Base-by-base conservation (phyloP, 2,113 vertebrate genomes). In the Amazona vittata region DNA sequence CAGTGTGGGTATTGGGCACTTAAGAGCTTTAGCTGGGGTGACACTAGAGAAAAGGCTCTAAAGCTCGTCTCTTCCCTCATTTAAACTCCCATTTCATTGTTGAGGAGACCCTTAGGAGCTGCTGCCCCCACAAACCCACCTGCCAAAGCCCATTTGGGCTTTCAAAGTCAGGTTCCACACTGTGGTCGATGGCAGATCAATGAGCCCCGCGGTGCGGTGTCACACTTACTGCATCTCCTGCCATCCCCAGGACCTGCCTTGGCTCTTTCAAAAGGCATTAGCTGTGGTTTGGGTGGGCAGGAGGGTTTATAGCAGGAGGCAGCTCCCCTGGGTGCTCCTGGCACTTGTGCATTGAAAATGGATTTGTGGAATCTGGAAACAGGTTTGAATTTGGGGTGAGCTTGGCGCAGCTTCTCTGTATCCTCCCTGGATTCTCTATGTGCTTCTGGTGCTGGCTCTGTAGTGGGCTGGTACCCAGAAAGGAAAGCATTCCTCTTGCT, bases 371-470 rank as follows among this genome's bases (percentile, higher is more conserved):
- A 33, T 39, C 12, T 52, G 41, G 33, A 44, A 22, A 47, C 0
- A 2, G 0, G 10, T 63, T 79, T 20, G 3, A 37, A 6, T 0
- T 1, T 5, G 11, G 17, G 10, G 5, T 13, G 82, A 88, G 60
- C 11, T 33, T 24, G 17, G 55, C 6, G 19, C 0, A 15, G 39
- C 26, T 67, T 67, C 4, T 3, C 33, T 4, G 12, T 15, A 19
- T 44, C 52, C 10, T 62, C 28, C 47, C 18, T 9, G 26, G 31
- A 9, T 35, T 37, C 22, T 12, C 31, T 3, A 3, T 1, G 5
- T 3, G 46, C 12, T 68, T 22, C n/a, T 49, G 41, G 35, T 3
- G 2, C 46, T 6, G 14, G 2, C 6, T 22, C 33, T 0, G 0
- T 3, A 28, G 5, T 2, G 50, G 43, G 19, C 16, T 59, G 76